Evolutionary conservation across 2,888 invertebrate species (phyloP).

Genomic region (Rhagonycha fulva): DNA sequence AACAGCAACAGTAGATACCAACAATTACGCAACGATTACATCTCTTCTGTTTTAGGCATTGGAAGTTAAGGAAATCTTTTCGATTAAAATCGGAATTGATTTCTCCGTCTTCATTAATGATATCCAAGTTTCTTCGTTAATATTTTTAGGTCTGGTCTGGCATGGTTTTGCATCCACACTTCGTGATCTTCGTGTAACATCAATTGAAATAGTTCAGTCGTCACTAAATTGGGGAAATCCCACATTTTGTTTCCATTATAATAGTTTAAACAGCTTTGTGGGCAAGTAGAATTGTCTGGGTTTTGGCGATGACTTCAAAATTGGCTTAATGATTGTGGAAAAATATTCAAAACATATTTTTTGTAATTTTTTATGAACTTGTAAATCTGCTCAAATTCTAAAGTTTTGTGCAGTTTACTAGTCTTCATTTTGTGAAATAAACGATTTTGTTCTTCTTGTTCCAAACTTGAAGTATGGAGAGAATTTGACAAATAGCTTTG

Average conservation of each 20-base stretch:
- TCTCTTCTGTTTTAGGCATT: not conserved
- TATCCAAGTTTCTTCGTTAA: constrained; percentile 1
- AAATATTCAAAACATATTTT: too few relatives aligned
- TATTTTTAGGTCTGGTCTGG: not conserved
- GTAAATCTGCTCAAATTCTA: too few relatives aligned
- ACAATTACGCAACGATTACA: too few relatives aligned
- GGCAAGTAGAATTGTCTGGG: not conserved
- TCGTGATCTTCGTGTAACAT: not conserved
- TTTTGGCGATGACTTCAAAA: not conserved
- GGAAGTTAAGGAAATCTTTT: not conserved
- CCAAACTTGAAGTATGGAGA: too few relatives aligned
- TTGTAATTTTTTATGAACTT: too few relatives aligned
- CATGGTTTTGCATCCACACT: not conserved
- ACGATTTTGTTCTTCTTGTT: too few relatives aligned
- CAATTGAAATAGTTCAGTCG: not conserved
- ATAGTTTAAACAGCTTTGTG: not conserved
- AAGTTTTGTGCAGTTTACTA: too few relatives aligned
- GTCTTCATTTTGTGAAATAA: too few relatives aligned
- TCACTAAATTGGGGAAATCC: not conserved
- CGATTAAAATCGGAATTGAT: constrained; percentile 9
- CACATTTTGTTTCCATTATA: constrained; percentile 2
- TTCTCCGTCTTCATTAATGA: constrained; percentile 1
- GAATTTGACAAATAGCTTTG: too few relatives aligned
- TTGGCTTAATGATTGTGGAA: too few relatives aligned
- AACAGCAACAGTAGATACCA: too few relatives aligned